A percentile compares a stretch with the other conserved stretches of the same genome.
These are phyloP conservation scores for Carcharodon carcharias DNA, from an alignment of 2,797 vertebrate genomes.

Conservation along the genomic window DNA sequence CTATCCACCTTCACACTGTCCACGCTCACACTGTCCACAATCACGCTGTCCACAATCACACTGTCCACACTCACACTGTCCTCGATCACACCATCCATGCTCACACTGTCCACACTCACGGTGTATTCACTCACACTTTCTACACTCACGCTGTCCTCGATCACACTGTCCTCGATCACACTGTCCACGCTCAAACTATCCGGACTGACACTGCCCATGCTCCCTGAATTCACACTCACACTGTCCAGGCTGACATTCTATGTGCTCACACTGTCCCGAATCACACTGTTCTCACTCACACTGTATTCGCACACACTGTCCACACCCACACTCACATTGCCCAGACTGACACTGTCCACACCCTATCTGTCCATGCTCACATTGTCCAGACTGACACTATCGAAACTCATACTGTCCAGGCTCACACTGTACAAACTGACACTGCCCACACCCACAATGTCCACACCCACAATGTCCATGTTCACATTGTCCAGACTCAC, in stretches of 20 bases:
- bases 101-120: too few species aligned
- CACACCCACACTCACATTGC: neutral
- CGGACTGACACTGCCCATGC: neutral
- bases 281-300: neutral
- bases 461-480: too few species aligned
- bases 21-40: neutral
- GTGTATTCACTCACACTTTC: neutral
- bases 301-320: neutral
- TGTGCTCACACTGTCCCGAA: neutral
- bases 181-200: too few species aligned
- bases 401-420: too few species aligned
- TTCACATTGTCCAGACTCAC: too few species aligned
- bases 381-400: too few species aligned
- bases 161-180: too few species aligned
- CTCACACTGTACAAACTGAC: too few species aligned
- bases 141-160: neutral
- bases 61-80: neutral
- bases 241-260: neutral
- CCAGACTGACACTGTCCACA: too few species aligned
- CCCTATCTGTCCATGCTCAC: too few species aligned
- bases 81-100: neutral
- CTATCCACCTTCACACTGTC: neutral
- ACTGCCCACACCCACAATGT: too few species aligned
- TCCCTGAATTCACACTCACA: neutral
- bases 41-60: neutral